Evolutionary conservation across 2,888 invertebrate species (phyloP).

Genomic region (Melanostoma scalare): DNA sequence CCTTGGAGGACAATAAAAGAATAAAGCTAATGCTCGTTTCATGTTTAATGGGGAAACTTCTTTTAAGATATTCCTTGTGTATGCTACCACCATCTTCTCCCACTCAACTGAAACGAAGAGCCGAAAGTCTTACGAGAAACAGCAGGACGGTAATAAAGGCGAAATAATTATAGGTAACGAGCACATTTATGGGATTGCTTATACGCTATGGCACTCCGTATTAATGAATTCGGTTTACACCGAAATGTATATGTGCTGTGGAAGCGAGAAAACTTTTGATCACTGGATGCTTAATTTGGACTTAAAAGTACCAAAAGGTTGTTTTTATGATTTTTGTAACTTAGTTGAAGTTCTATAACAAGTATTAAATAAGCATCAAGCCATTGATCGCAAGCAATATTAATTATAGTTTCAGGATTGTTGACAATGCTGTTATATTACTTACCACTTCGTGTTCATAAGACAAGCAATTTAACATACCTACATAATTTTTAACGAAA

Average conservation of each 20-base stretch:
- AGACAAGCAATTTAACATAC: too few relatives aligned
- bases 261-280: too few relatives aligned
- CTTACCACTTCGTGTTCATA: too few relatives aligned
- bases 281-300: too few relatives aligned
- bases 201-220: constrained; percentile 54
- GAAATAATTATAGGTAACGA: constrained; percentile 73
- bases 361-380: too few relatives aligned
- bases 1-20: constrained; percentile 75
- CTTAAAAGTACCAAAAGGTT: too few relatives aligned
- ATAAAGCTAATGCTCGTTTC: constrained; percentile 74
- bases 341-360: too few relatives aligned
- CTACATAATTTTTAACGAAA: too few relatives aligned
- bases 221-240: constrained; percentile 48
- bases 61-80: constrained; percentile 62
- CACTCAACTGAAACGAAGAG: neutral
- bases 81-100: constrained; percentile 4
- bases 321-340: too few relatives aligned
- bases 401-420: too few relatives aligned
- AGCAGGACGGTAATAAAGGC: constrained; percentile 65
- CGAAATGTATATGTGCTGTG: neutral
- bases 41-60: constrained; percentile 75
- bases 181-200: constrained; percentile 68
- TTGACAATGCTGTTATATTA: too few relatives aligned
- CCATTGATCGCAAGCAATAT: too few relatives aligned
- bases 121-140: constrained; percentile 27